These are phyloP conservation scores for Cryptoleucopteryx plumbea DNA, from an alignment of 2,113 vertebrate genomes.

Conservation along the genomic window DNA sequence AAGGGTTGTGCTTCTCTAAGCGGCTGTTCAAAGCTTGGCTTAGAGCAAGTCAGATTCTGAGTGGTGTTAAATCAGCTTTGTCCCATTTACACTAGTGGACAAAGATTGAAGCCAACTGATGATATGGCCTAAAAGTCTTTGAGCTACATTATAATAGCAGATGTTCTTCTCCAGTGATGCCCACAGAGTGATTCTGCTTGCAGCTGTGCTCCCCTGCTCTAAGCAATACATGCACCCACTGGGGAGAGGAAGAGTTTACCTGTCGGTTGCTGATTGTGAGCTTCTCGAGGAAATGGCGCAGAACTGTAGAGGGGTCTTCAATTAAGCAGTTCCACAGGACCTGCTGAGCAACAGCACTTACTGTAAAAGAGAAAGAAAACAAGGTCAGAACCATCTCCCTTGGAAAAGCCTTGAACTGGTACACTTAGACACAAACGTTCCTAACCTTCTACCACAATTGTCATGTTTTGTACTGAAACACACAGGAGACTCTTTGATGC, in stretches of 20 bases:
- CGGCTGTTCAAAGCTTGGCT: background rate
- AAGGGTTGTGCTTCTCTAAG: background rate
- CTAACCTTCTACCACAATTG: background rate
- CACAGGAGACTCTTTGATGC: background rate
- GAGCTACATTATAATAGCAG: background rate
- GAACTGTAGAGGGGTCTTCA: conserved; percentile 95
- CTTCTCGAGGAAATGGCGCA: conserved; percentile 97
- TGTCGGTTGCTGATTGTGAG: conserved; percentile 97
- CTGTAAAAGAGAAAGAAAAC: conserved; percentile 67
- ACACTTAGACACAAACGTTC: background rate
- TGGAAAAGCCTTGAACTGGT: background rate
- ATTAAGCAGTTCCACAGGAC: conserved; percentile 98
- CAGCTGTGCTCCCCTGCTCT: background rate
- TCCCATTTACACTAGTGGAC: background rate
- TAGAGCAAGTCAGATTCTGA: background rate
- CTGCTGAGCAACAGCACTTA: conserved; percentile 96
- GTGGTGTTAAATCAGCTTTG: background rate
- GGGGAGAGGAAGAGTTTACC: conserved; percentile 64
- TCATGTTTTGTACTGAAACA: background rate
- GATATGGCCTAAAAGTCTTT: background rate
- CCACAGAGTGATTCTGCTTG: background rate
- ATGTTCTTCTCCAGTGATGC: background rate
- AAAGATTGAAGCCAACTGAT: background rate
- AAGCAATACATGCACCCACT: no score
- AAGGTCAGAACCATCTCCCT: background rate